Conservation (phyloP, 2,797 vertebrate species). For the Peromyscus aztecus region DNA sequence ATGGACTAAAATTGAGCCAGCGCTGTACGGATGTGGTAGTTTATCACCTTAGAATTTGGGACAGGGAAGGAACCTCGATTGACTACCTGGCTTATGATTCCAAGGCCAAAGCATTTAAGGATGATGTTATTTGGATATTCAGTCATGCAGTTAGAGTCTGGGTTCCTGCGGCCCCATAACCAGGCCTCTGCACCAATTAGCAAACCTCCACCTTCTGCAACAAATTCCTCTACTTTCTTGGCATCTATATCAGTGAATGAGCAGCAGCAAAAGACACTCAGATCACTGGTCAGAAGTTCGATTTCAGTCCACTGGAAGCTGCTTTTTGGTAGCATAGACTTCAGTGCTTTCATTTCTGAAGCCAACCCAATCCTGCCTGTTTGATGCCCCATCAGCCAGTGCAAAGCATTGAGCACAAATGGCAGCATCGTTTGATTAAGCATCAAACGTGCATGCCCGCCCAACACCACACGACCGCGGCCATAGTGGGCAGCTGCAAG, state of each 20-base stretch:
- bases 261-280: conserved; percentile 84
- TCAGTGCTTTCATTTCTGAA: conserved; percentile 62
- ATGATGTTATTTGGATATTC: conserved; percentile 88
- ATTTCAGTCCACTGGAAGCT: conserved; percentile 44
- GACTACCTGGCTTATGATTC: conserved; percentile 63
- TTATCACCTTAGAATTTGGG: neutral
- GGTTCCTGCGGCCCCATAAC: neutral
- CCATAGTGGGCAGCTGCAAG: conserved; percentile 80
- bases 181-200: conserved; percentile 64
- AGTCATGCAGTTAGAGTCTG: neutral
- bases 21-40: conserved; percentile 80
- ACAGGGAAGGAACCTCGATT: neutral
- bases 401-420: conserved; percentile 81
- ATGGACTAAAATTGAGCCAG: conserved; percentile 70
- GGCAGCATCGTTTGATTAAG: conserved; percentile 56
- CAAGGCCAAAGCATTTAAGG: conserved; percentile 85
- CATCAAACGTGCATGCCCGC: conserved; percentile 74
- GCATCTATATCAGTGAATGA: conserved; percentile 85
- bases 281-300: neutral
- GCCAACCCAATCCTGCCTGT: conserved; percentile 78
- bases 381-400: conserved; percentile 80
- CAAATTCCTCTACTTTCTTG: conserved; percentile 79
- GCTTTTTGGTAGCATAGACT: conserved; percentile 54
- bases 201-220: conserved; percentile 82
- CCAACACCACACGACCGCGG: conserved; percentile 78